Conservation (phyloP, 1,140 invertebrate species). For the Samia ricini region DNA sequence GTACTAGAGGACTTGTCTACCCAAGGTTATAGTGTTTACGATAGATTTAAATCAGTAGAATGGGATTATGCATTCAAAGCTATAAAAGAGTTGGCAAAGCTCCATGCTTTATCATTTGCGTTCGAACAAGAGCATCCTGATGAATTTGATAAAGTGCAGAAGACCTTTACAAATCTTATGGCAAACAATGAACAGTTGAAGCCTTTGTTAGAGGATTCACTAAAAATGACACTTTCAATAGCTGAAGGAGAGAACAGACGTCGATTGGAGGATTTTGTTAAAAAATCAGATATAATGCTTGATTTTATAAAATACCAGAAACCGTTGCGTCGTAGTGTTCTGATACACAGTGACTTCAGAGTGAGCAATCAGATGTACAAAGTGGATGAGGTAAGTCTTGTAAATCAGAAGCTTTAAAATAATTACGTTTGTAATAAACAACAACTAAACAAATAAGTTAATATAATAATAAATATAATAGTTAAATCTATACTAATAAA, state of each 20-base stretch:
- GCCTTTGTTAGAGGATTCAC: slow-evolving; percentile 10
- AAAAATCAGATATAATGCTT: slow-evolving; percentile 6
- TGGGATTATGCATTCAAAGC: slow-evolving; percentile 29
- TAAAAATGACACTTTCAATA: slow-evolving; percentile 15
- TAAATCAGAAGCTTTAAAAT: no score
- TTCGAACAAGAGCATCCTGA: slow-evolving; percentile 28
- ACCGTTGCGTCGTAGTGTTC: slow-evolving; percentile 15
- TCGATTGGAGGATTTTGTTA: slow-evolving; percentile 9
- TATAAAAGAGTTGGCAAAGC: slow-evolving; percentile 17
- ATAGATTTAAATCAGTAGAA: slow-evolving; percentile 27
- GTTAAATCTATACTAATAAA: no score
- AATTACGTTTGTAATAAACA: no score
- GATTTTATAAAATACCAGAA: slow-evolving; percentile 13
- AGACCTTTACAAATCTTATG: slow-evolving; percentile 20
- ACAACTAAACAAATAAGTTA: no score
- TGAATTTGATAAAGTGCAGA: no score
- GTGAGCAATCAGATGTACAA: slow-evolving; percentile 42
- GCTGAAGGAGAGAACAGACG: slow-evolving; percentile 25
- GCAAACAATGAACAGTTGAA: slow-evolving; percentile 15
- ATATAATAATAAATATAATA: no score
- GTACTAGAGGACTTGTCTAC: slow-evolving; percentile 28
- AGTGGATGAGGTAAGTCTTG: no score
- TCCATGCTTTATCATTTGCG: no score
- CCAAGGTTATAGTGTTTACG: slow-evolving; percentile 18
- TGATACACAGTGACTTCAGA: slow-evolving; percentile 45